Conservation (phyloP, 2,888 invertebrate species). For the Agrilus biguttatus region DNA sequence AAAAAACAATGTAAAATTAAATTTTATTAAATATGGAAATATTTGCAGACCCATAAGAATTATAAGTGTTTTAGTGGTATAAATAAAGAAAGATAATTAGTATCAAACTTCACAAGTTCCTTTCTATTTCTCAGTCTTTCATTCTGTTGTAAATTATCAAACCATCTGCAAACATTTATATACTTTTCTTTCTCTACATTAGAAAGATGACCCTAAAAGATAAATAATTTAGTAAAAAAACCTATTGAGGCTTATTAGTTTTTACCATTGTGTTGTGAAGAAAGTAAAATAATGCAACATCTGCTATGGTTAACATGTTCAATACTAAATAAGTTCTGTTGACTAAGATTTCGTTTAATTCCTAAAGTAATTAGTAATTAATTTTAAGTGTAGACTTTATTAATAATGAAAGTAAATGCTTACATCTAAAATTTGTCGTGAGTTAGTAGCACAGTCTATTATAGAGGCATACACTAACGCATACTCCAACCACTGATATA, state of each 20-base stretch:
- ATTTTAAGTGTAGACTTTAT: background rate
- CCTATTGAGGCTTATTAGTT: constrained; percentile 4
- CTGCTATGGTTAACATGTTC: constrained; percentile 46
- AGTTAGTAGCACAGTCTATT: constrained; percentile 6
- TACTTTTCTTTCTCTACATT: constrained; percentile 52
- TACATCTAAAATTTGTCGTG: constrained; percentile 19
- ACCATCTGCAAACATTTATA: constrained; percentile 62
- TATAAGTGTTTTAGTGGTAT: constrained; percentile 18
- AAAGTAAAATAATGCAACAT: constrained; percentile 53
- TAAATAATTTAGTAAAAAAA: constrained; percentile 13
- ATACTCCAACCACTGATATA: constrained; percentile 29
- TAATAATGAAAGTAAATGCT: constrained; percentile 2
- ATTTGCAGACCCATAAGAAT: no score
- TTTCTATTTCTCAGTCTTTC: constrained; percentile 42
- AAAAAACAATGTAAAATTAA: no score
- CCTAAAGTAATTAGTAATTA: constrained; percentile 25
- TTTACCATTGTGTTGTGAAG: constrained; percentile 52
- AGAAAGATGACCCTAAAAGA: constrained; percentile 46
- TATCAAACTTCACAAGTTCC: constrained; percentile 33
- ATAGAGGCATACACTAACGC: constrained; percentile 18
- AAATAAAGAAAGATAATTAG: constrained; percentile 22
- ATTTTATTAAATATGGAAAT: constrained; percentile 6
- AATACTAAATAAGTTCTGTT: constrained; percentile 43
- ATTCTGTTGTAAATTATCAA: constrained; percentile 59
- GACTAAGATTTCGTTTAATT: constrained; percentile 38